Percentiles rank a stretch among this genome's conserved stretches.
These are phyloP conservation scores for Leptonema lineaticorne DNA, from an alignment of 1,140 invertebrate species.

Conservation along the genomic window DNA sequence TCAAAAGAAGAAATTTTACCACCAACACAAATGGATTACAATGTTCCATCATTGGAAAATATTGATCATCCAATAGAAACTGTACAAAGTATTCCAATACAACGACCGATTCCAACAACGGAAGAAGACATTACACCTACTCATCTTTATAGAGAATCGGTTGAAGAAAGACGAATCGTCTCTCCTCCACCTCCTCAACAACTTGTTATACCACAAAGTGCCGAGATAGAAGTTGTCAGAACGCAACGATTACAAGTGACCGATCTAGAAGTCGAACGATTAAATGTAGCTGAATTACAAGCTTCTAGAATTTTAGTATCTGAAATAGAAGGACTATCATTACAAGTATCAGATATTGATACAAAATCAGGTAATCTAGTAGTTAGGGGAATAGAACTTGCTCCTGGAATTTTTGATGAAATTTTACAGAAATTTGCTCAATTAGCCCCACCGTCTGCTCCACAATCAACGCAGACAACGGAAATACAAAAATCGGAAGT, in stretches of 20 bases:
- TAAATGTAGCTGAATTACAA: slow-evolving; percentile 74
- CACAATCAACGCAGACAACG: slow-evolving; percentile 9
- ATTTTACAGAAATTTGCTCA: slow-evolving; percentile 59
- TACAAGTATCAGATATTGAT: slow-evolving; percentile 67
- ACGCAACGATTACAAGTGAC: slow-evolving; percentile 65
- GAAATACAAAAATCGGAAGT: slow-evolving; percentile 45
- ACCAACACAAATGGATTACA: too few species aligned
- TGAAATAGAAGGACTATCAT: slow-evolving; percentile 71
- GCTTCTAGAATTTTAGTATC: slow-evolving; percentile 76
- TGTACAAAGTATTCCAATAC: not conserved
- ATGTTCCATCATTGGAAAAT: too few species aligned
- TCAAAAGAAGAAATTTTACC: too few species aligned
- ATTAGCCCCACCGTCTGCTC: slow-evolving; percentile 45
- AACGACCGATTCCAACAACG: not conserved
- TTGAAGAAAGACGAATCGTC: not conserved
- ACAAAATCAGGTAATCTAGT: slow-evolving; percentile 64
- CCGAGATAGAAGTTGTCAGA: slow-evolving; percentile 49
- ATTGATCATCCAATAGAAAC: slow-evolving; percentile 35
- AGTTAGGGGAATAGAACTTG: slow-evolving; percentile 65
- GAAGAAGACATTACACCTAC: not conserved
- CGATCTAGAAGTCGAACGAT: slow-evolving; percentile 74
- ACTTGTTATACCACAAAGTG: not conserved
- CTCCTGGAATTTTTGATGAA: slow-evolving; percentile 63
- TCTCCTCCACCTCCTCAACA: not conserved
- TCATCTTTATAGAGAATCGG: slow-evolving; percentile 3